Conservation (phyloP, 2,888 invertebrate species). For the Pseudococcus jackbeardsleyi region DNA sequence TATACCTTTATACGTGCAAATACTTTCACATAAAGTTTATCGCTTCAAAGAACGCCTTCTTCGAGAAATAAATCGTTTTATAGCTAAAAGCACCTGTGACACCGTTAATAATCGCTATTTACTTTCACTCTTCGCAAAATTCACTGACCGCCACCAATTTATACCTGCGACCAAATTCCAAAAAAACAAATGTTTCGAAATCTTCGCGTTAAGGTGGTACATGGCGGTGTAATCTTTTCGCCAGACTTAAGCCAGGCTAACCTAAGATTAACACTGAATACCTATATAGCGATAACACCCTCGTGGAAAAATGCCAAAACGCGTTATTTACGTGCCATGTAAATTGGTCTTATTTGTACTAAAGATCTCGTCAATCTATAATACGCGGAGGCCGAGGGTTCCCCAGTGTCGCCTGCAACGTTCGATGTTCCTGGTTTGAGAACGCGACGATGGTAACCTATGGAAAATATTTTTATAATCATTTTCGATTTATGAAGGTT, state of each 20-base stretch:
- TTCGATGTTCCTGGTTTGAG: neutral
- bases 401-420: neutral
- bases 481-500: too few relatives aligned
- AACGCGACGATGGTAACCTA: neutral
- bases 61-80: conserved; percentile 37
- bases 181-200: conserved; percentile 31
- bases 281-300: conserved; percentile 43
- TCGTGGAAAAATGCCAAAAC: conserved; percentile 30
- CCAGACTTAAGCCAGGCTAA: conserved; percentile 12
- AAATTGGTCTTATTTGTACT: conserved; percentile 6
- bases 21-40: conserved; percentile 44
- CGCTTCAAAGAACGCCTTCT: conserved; percentile 36
- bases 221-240: conserved; percentile 3
- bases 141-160: neutral
- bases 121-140: conserved; percentile 39
- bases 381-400: neutral
- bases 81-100: conserved; percentile 50
- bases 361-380: conserved; percentile 17
- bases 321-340: conserved; percentile 26
- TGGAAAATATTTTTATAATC: neutral
- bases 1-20: conserved; percentile 23
- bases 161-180: neutral
- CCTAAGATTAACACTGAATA: conserved; percentile 42
- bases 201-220: neutral
- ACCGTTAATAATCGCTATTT: conserved; percentile 38